Conservation (phyloP, 2,888 invertebrate genomes). For the Lasioglossum malachurum region DNA sequence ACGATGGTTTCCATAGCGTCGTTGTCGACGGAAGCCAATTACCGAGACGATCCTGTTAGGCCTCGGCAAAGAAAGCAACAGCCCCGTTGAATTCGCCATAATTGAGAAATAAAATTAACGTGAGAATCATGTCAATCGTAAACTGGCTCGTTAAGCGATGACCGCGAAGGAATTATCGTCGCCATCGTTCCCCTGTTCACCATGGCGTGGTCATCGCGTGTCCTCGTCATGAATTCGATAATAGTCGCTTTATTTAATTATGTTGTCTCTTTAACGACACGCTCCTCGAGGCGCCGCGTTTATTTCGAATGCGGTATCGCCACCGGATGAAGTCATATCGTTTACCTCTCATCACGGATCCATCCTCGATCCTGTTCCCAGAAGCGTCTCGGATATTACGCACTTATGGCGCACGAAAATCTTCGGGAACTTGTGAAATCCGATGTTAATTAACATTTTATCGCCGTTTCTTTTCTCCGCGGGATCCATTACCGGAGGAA, state of each 20-base stretch:
- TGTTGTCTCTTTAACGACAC: slow-evolving; percentile 19
- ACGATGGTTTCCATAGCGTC: neutral
- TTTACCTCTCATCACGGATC: neutral
- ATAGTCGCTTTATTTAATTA: slow-evolving; percentile 23
- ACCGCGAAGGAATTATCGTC: neutral
- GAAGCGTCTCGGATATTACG: neutral
- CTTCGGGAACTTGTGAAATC: neutral
- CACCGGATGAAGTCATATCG: neutral
- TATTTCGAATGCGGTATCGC: slow-evolving; percentile 27
- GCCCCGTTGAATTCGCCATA: neutral
- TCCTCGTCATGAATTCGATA: slow-evolving; percentile 32
- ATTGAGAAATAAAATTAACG: slow-evolving; percentile 6
- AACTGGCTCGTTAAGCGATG: slow-evolving; percentile 13
- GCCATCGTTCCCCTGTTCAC: neutral
- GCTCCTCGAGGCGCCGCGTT: slow-evolving; percentile 1
- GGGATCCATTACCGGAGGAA: neutral
- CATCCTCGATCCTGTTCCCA: neutral
- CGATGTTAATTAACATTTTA: neutral
- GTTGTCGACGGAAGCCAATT: neutral
- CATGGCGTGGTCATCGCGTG: neutral
- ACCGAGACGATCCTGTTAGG: neutral
- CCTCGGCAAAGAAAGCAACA: neutral
- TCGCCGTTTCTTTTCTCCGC: neutral
- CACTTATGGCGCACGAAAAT: neutral
- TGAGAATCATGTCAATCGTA: slow-evolving; percentile 12